These are phyloP conservation scores for Lissonota sp. DNA, from an alignment of 2,888 invertebrate species.

Conservation along the genomic window DNA sequence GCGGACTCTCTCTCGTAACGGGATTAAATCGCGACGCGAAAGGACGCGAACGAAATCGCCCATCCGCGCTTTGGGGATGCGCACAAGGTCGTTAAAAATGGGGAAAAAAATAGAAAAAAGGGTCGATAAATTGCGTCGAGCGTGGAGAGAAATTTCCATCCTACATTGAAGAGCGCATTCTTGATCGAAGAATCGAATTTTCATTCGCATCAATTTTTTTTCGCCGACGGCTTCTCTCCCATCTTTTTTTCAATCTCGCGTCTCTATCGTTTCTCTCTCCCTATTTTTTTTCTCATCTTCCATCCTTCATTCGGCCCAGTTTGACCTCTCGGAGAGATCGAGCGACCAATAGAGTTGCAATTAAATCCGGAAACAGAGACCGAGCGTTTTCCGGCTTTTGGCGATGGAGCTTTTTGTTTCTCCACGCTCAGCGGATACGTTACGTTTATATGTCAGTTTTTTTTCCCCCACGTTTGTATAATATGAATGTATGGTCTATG, in stretches of 20 bases:
- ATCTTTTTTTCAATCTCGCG: neutral
- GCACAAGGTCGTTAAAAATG: constrained; percentile 3
- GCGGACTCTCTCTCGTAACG: constrained; percentile 26
- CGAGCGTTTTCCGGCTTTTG: constrained; percentile 31
- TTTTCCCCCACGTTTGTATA: constrained; percentile 18
- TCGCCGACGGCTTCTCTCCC: no score
- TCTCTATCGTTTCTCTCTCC: neutral
- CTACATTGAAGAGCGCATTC: no score
- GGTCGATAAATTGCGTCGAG: neutral
- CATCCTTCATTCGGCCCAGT: constrained; percentile 7
- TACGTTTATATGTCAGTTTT: neutral
- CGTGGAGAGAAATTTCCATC: no score
- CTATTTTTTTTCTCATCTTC: neutral
- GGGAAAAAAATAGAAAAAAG: neutral
- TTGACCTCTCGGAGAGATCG: constrained; percentile 53
- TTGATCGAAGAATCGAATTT: constrained; percentile 20
- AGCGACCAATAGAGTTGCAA: constrained; percentile 52
- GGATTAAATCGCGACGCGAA: constrained; percentile 32
- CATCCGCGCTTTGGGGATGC: neutral
- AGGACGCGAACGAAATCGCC: constrained; percentile 23
- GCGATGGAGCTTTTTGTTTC: constrained; percentile 11
- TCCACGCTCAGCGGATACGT: constrained; percentile 25
- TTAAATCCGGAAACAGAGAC: constrained; percentile 60
- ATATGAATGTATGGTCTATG: no score
- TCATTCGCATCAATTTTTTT: constrained; percentile 16